phyloP scores from a whole-genome alignment of 2,113 vertebrate genomes.

The Planiliza haematocheilus region DNA sequence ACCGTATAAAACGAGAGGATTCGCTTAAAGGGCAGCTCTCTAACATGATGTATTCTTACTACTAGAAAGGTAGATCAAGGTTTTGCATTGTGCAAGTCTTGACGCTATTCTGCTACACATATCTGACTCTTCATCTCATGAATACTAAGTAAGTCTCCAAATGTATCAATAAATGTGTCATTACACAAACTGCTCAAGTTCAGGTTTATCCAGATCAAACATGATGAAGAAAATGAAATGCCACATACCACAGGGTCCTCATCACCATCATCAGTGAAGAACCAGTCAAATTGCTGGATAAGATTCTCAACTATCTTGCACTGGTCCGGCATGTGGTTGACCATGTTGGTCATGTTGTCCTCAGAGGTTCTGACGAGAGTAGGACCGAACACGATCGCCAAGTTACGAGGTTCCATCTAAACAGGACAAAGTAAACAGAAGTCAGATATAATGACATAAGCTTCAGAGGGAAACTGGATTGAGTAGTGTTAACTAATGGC shows the following conservation, averaged over 20 bases:
- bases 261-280: constrained; percentile 94
- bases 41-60: no score
- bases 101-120: no score
- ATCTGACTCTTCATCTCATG: no score
- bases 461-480: neutral
- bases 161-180: neutral
- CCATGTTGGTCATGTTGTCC: constrained; percentile 99
- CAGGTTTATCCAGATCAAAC: neutral
- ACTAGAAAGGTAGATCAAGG: no score
- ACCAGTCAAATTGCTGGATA: constrained; percentile 98
- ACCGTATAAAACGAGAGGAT: no score
- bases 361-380: constrained; percentile 97
- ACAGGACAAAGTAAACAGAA: neutral
- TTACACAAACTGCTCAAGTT: neutral
- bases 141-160: no score
- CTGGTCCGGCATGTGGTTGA: constrained; percentile 99
- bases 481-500: neutral
- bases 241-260: constrained; percentile 95
- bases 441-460: constrained; percentile 18
- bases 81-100: no score
- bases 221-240: neutral
- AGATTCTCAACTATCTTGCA: constrained; percentile 99
- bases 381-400: constrained; percentile 98
- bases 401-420: constrained; percentile 98
- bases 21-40: no score